A percentile compares a stretch with the other conserved stretches of the same genome.
Evolutionary conservation across 2,888 invertebrate genomes (phyloP).

Genomic region (Chorisops tibialis): DNA sequence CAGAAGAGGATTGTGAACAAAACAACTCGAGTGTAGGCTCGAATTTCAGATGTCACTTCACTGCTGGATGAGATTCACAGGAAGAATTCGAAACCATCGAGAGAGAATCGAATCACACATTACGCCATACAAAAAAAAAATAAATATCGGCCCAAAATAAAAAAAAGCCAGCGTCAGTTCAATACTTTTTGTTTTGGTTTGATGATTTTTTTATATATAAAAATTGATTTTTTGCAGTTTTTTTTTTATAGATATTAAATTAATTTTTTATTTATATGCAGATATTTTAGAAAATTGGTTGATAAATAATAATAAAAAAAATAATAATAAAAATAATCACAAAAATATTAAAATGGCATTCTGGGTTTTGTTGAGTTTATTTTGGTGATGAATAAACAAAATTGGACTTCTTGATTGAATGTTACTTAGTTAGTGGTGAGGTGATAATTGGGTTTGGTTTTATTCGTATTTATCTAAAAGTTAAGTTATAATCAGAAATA

Average conservation of each 20-base stretch:
- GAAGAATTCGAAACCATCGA: constrained; percentile 10
- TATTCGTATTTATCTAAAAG: too few species aligned
- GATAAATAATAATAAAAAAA: too few species aligned
- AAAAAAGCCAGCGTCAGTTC: constrained; percentile 38
- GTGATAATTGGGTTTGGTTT: too few species aligned
- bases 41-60: constrained; percentile 36
- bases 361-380: too few species aligned
- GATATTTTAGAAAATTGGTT: not conserved
- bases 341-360: too few species aligned
- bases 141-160: constrained; percentile 34
- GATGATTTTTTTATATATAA: not conserved
- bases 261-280: not conserved
- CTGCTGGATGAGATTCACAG: constrained; percentile 30
- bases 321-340: too few species aligned
- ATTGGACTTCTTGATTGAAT: too few species aligned
- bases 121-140: constrained; percentile 34
- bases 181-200: constrained; percentile 13
- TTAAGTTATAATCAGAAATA: too few species aligned
- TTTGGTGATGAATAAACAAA: too few species aligned
- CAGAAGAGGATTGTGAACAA: constrained; percentile 32
- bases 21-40: constrained; percentile 35
- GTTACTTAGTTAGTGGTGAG: too few species aligned
- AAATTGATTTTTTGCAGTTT: not conserved
- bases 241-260: not conserved
- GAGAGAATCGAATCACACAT: constrained; percentile 20